Evolutionary conservation across 2,888 invertebrate genomes (phyloP), one percentile per base, ranked within the genome.

Genomic region (Dryadula phaetusa): DNA sequence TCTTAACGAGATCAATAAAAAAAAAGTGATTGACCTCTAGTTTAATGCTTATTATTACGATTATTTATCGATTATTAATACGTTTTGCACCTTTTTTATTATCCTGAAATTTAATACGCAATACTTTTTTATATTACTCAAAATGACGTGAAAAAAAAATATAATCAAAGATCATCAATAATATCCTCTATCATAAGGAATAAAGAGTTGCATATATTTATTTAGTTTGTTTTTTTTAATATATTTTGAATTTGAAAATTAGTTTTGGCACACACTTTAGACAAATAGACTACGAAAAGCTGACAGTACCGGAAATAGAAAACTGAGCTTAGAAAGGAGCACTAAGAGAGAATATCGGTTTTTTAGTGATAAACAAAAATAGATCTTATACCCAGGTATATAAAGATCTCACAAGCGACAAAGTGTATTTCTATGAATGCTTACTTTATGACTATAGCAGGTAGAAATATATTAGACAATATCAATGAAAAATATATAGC

Each of bases 401-500:
- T n/a, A n/a, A n/a, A n/a, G n/a, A n/a, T n/a, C n/a, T 16, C 16
- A 16, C 44, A 2, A 10, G 7, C 16, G 8, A 18, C 7, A 44
- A 16, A 3, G 7, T 2, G 6, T 44, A 44, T 18, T 44, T n/a
- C 7, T n/a, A 44, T 32, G n/a, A 25, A 18, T 52, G 49, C 75
- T 73, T 81, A 96, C 96, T 95, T 95, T 78, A 98, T 97, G 70
- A 98, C 94, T 62, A 96, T 93, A 52, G 96, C 96, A 0, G 98
- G 98, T 64, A 98, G 86, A 80, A 99, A 96, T 81, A 98, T 95
- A 80, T 98, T 98, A 47, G 98, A 98, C 52, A 98, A 81, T 61
- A 99, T 96, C 53, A 98, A 93, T 1, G 97, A 96, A 62, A 96
- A 96, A 86, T 99, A 99, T 74, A 98, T 96, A 5, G 97, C 95